phyloP scores from a whole-genome alignment of 2,113 vertebrate genomes.

The Oryzias melastigma region DNA sequence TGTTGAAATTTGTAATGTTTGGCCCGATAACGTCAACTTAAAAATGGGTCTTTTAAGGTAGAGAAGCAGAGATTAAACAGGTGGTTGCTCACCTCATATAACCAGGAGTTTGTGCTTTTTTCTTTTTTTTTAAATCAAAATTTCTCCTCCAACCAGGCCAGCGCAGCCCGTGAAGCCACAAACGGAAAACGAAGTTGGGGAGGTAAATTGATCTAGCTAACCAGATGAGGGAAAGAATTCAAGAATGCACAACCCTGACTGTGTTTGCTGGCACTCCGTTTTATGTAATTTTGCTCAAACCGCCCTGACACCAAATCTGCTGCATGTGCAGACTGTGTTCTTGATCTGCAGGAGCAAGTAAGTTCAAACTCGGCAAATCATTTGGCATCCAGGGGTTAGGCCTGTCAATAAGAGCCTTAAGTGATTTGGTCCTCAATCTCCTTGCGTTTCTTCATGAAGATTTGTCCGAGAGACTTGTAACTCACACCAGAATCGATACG shows the following conservation, averaged over 20 bases:
- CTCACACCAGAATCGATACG: slow-evolving; percentile 71
- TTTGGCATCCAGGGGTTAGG: slow-evolving; percentile 18
- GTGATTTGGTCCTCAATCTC: slow-evolving; percentile 46
- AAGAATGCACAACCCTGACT: slow-evolving; percentile 40
- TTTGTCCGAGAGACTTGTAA: slow-evolving; percentile 53
- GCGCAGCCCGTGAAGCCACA: slow-evolving; percentile 23
- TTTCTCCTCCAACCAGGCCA: slow-evolving; percentile 21
- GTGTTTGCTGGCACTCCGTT: slow-evolving; percentile 43
- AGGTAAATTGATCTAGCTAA: slow-evolving; percentile 48
- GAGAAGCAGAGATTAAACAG: slow-evolving; percentile 22
- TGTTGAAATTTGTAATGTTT: not conserved
- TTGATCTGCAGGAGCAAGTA: slow-evolving; percentile 38
- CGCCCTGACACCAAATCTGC: slow-evolving; percentile 55
- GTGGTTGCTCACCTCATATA: slow-evolving; percentile 23
- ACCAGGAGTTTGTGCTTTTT: slow-evolving; percentile 24
- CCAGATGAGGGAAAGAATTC: slow-evolving; percentile 62
- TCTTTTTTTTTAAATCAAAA: slow-evolving; percentile 30
- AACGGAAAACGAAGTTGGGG: slow-evolving; percentile 55
- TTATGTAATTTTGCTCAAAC: slow-evolving; percentile 52
- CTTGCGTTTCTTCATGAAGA: slow-evolving; percentile 59
- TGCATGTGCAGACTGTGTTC: slow-evolving; percentile 44
- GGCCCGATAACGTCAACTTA: slow-evolving; percentile 12
- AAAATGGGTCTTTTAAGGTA: slow-evolving; percentile 29
- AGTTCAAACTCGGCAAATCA: slow-evolving; percentile 45
- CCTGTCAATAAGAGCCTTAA: slow-evolving; percentile 58